These are phyloP conservation scores for Phrynocephalus guinanensis DNA, from an alignment of 2,797 vertebrate species.

Conservation along the genomic window DNA sequence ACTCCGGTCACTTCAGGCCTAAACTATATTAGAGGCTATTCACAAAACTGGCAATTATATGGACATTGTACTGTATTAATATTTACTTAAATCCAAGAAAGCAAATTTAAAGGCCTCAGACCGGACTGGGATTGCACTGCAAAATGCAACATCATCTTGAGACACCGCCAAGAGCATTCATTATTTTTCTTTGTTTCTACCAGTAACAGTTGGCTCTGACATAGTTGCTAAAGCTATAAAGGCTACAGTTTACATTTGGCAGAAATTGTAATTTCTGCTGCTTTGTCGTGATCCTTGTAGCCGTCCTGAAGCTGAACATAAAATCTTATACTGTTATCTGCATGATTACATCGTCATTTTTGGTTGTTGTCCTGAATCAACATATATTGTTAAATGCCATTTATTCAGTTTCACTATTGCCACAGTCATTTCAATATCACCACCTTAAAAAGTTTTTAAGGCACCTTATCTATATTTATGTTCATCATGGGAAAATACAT, in stretches of 20 bases:
- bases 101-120: too few species aligned
- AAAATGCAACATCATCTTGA: not conserved
- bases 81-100: not conserved
- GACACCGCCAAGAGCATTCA: not conserved
- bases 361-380: not conserved
- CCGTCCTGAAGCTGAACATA: not conserved
- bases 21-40: not conserved
- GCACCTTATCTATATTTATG: conserved; percentile 16
- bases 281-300: too few species aligned
- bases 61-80: too few species aligned
- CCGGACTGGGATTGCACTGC: not conserved
- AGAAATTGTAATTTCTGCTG: not conserved
- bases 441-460: not conserved
- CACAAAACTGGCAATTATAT: not conserved
- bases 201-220: not conserved
- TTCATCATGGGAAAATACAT: not conserved
- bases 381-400: not conserved
- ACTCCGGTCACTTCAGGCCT: rapidly evolving
- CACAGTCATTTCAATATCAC: not conserved
- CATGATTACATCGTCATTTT: not conserved
- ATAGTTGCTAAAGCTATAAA: not conserved
- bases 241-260: not conserved
- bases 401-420: conserved; percentile 19
- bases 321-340: not conserved
- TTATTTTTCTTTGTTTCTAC: not conserved